These are phyloP conservation scores for Lasioglossum figueresi DNA, from an alignment of 2,888 invertebrate species.

Conservation along the genomic window DNA sequence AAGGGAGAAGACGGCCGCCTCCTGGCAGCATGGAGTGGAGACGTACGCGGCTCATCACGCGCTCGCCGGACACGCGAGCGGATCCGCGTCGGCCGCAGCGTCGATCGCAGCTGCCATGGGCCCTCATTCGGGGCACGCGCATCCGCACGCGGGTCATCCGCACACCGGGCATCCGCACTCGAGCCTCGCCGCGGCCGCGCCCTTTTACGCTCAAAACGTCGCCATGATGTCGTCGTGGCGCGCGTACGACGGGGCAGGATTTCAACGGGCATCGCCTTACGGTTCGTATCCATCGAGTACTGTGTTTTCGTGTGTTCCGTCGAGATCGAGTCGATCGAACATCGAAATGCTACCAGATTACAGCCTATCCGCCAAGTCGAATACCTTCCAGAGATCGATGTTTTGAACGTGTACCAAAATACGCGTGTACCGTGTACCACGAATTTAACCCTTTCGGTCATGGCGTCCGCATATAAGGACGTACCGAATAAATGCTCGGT, in stretches of 20 bases:
- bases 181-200: conserved; percentile 85
- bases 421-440: no score
- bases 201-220: conserved; percentile 93
- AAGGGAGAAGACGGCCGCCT: conserved; percentile 82
- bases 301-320: not conserved
- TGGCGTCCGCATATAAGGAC: no score
- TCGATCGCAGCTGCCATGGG: conserved; percentile 72
- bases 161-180: conserved; percentile 86
- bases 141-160: conserved; percentile 79
- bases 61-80: conserved; percentile 80
- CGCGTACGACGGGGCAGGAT: conserved; percentile 90
- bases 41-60: conserved; percentile 82
- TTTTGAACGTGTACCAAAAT: no score
- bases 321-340: not conserved
- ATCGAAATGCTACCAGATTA: not conserved
- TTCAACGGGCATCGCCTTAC: conserved; percentile 92
- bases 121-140: conserved; percentile 77
- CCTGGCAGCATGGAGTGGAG: conserved; percentile 83
- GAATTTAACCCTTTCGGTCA: no score
- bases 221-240: conserved; percentile 92
- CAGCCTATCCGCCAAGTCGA: not conserved
- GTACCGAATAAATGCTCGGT: no score
- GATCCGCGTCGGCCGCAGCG: conserved; percentile 69
- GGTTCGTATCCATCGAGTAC: conserved; percentile 82
- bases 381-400: no score